Evolutionary conservation across 2,797 vertebrate species (phyloP), one percentile per base, ranked within the genome.

Genomic region (Cheirogaleus major): DNA sequence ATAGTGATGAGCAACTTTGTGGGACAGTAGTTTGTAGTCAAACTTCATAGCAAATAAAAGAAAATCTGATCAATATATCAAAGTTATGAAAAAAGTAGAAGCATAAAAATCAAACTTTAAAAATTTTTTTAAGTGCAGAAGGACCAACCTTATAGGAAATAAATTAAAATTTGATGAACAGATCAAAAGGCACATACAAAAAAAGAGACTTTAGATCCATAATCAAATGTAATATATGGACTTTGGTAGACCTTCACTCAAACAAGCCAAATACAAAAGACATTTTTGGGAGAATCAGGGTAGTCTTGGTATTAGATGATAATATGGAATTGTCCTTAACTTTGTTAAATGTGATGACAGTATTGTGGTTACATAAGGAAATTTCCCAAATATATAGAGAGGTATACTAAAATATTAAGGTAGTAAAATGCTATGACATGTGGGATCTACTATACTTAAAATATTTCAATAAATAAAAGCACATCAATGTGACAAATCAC

Each of bases 1-100:
- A 69, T 20, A 2, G 48, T 17, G 22, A 89, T 30, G 13, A 89
- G 41, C n/a, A 61, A 61, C 27, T 72, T 13, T 5, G 13, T 27
- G 32, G 20, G 25, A 38, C 38, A 13, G 43, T 17, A 41, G 38
- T 50, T 45, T 32, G 48, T 7, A 27, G 79, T 18, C 79, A 85
- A 67, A 94, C 59, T 86, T 91, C 50, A 79, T 17, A 83, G 25
- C 57, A 82, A 92, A 75, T 57, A 48, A 73, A 89, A 86, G n/a
- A 86, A 86, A 52, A 27, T 4, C 8, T 38, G 4, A 48, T 48
- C 10, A 89, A 69, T 12, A 55, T 35, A 61, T 32, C 17, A 70
- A 92, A 85, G 67, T 59, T 52, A 89, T 25, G 10, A 75, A 80
- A 59, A 93, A 41, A 43, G 7, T 30, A 5, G 9, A 25, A 72